Evolutionary conservation across 2,888 invertebrate genomes (phyloP).

Genomic region (Pecten maximus): DNA sequence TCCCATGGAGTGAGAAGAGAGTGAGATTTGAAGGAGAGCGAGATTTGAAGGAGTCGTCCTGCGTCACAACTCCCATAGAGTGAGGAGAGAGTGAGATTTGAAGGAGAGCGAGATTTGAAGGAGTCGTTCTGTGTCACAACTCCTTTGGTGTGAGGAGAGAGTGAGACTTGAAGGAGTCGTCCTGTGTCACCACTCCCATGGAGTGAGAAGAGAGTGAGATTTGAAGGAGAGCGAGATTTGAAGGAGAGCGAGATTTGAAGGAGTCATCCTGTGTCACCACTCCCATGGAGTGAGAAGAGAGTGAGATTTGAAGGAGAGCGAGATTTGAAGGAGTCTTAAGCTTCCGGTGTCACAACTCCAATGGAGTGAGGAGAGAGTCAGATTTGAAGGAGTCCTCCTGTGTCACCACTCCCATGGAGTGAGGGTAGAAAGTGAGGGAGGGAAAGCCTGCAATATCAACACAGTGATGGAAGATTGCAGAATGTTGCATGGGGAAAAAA

Average conservation of each 20-base stretch:
- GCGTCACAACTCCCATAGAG: neutral
- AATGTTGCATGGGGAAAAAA: slow-evolving; percentile 7
- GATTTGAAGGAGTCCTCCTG: neutral
- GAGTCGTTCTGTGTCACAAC: neutral
- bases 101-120: no score
- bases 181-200: neutral
- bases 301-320: no score
- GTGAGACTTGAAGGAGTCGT: no score
- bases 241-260: no score
- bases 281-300: neutral
- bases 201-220: neutral
- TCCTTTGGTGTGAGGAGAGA: neutral
- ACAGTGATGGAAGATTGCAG: neutral
- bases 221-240: no score
- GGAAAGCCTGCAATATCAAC: neutral
- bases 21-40: no score
- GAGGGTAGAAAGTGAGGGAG: neutral
- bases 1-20: no score
- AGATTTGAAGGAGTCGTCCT: no score
- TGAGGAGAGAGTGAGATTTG: no score
- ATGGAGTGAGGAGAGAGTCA: neutral
- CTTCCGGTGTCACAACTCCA: neutral
- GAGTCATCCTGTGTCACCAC: neutral
- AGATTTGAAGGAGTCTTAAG: no score
- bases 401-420: neutral